Evolutionary conservation across 2,113 vertebrate genomes (phyloP).

Genomic region (Rattus norvegicus): DNA sequence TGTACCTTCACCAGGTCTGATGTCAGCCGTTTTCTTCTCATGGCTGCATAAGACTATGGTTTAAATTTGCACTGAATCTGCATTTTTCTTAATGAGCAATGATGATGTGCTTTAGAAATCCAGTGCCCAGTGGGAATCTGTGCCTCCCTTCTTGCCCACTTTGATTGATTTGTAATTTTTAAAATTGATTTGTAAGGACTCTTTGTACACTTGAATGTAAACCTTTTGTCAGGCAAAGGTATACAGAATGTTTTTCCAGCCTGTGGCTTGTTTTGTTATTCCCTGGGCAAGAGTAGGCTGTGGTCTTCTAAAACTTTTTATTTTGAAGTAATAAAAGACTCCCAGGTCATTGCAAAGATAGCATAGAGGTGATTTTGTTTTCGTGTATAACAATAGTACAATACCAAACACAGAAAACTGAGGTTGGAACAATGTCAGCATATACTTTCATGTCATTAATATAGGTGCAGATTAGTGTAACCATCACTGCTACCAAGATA

Average conservation of each 20-base stretch:
- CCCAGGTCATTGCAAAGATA: background rate
- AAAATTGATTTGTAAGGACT: background rate
- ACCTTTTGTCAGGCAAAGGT: slow-evolving; percentile 9
- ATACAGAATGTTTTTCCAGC: background rate
- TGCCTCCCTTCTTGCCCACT: background rate
- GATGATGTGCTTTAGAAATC: background rate
- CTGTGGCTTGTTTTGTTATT: background rate
- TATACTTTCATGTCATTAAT: background rate
- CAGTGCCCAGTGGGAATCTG: background rate
- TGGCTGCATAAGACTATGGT: background rate
- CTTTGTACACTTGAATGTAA: background rate
- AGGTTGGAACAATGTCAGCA: background rate
- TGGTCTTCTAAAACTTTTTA: background rate
- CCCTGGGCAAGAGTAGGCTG: background rate
- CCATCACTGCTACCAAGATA: background rate
- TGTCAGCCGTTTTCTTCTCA: background rate
- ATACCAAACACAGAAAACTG: background rate
- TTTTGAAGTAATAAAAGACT: slow-evolving; percentile 45
- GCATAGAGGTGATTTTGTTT: background rate
- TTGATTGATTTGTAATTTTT: slow-evolving; percentile 13
- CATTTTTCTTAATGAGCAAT: slow-evolving; percentile 11
- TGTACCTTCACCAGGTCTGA: background rate
- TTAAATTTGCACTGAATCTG: slow-evolving; percentile 54
- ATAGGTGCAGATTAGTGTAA: background rate
- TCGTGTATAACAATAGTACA: background rate